Percentiles rank a stretch among this genome's conserved stretches.
Evolutionary conservation across 2,888 invertebrate species (phyloP).

Genomic region (Sinelater perroti): DNA sequence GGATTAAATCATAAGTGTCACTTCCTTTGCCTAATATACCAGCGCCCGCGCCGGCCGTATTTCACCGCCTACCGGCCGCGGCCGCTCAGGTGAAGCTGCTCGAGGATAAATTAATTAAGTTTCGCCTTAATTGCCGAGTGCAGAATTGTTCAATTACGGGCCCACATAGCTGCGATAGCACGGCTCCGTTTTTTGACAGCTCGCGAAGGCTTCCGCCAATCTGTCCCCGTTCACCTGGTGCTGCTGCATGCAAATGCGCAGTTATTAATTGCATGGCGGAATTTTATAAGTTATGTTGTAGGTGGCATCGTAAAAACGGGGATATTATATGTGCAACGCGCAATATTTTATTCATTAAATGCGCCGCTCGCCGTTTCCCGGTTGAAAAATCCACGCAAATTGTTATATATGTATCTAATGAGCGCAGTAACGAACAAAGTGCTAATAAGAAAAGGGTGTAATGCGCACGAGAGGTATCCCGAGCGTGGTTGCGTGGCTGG

Average conservation of each 20-base stretch:
- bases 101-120: slow-evolving; percentile 27
- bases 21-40: slow-evolving; percentile 8
- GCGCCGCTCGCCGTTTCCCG: not conserved
- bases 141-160: slow-evolving; percentile 17
- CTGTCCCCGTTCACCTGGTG: not conserved
- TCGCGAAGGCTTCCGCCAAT: not conserved
- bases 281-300: slow-evolving; percentile 17
- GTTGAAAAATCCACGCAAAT: slow-evolving; percentile 2
- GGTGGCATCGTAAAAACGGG: slow-evolving; percentile 14
- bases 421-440: slow-evolving; percentile 7
- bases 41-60: not conserved
- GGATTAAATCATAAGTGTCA: slow-evolving; percentile 9
- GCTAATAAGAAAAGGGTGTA: slow-evolving; percentile 7
- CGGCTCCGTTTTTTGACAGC: slow-evolving; percentile 1
- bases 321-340: slow-evolving; percentile 5
- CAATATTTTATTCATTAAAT: slow-evolving; percentile 20
- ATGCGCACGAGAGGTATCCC: too few species aligned
- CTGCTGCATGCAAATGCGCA: not conserved
- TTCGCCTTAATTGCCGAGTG: slow-evolving; percentile 22
- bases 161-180: slow-evolving; percentile 8
- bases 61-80: slow-evolving; percentile 5
- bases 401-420: slow-evolving; percentile 10
- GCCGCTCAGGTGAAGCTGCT: slow-evolving; percentile 7
- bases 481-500: not conserved
- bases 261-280: slow-evolving; percentile 14